phyloP scores from a whole-genome alignment of 2,797 vertebrate species.

The Sebastes iracundus region DNA sequence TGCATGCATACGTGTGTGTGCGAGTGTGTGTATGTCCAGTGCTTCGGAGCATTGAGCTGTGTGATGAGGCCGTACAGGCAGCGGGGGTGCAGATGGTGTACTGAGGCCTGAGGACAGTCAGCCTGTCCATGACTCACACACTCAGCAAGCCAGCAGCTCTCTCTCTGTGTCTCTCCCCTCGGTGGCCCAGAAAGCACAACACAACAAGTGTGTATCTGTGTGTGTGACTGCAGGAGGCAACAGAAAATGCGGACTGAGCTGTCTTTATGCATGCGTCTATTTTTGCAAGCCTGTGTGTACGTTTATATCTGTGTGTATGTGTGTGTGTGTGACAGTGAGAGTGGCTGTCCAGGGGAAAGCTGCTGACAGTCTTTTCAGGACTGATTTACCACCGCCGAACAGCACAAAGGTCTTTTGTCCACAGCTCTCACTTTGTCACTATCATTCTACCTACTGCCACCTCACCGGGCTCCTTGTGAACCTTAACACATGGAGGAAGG shows the following conservation, averaged over 20 bases:
- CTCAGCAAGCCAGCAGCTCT: conserved; percentile 48
- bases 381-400: conserved; percentile 52
- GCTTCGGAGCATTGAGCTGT: conserved; percentile 56
- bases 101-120: conserved; percentile 69
- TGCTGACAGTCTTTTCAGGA: conserved; percentile 57
- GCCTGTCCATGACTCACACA: conserved; percentile 73
- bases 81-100: conserved; percentile 75
- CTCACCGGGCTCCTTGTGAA: conserved; percentile 20
- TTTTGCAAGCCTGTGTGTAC: conserved; percentile 36
- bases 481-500: conserved; percentile 23
- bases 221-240: conserved; percentile 35
- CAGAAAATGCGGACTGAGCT: conserved; percentile 50
- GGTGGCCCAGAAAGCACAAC: conserved; percentile 61
- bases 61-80: conserved; percentile 58
- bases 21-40: conserved; percentile 23
- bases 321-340: not conserved
- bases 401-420: conserved; percentile 64
- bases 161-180: conserved; percentile 4
- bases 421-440: conserved; percentile 39
- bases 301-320: not conserved
- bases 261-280: conserved; percentile 38
- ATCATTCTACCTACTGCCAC: conserved; percentile 39
- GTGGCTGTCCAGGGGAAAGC: conserved; percentile 35
- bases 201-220: conserved; percentile 48
- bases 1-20: not conserved